These are phyloP conservation scores for Mormyrus hasselquistii DNA, from an alignment of 2,797 vertebrate species.

Conservation along the genomic window DNA sequence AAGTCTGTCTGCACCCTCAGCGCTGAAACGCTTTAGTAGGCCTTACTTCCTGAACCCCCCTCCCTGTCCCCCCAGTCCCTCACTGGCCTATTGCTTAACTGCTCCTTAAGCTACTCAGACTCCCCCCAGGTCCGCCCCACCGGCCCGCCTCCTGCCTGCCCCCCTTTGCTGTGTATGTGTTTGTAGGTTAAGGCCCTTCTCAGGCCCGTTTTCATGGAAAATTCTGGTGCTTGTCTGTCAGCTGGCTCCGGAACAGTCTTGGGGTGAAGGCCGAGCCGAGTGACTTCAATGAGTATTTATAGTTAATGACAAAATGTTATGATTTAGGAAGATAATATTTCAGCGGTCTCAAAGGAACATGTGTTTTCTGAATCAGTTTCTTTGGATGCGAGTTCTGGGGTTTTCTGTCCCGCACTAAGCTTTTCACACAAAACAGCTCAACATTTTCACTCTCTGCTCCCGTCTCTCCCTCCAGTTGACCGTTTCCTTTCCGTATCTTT, in stretches of 20 bases:
- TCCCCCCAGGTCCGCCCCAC: background rate
- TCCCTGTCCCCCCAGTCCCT: background rate
- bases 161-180: background rate
- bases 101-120: background rate
- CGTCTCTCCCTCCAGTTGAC: background rate
- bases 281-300: constrained; percentile 62
- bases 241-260: constrained; percentile 47
- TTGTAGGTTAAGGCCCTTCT: constrained; percentile 42
- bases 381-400: constrained; percentile 48
- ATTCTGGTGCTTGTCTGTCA: constrained; percentile 59
- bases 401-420: constrained; percentile 51
- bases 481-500: background rate
- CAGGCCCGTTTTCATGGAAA: constrained; percentile 65
- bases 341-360: constrained; percentile 59
- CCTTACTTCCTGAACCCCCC: background rate
- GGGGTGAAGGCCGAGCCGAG: constrained; percentile 49
- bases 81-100: background rate
- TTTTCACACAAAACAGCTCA: constrained; percentile 41
- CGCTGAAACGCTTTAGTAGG: constrained; percentile 1
- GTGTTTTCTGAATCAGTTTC: constrained; percentile 61
- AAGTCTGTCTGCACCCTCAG: background rate
- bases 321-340: constrained; percentile 67
- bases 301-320: constrained; percentile 62
- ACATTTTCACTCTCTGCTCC: background rate
- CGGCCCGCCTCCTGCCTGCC: background rate